Evolutionary conservation across 2,113 vertebrate species (phyloP), one percentile per base, ranked within the genome.

Genomic region (Cyrtonyx montezumae): DNA sequence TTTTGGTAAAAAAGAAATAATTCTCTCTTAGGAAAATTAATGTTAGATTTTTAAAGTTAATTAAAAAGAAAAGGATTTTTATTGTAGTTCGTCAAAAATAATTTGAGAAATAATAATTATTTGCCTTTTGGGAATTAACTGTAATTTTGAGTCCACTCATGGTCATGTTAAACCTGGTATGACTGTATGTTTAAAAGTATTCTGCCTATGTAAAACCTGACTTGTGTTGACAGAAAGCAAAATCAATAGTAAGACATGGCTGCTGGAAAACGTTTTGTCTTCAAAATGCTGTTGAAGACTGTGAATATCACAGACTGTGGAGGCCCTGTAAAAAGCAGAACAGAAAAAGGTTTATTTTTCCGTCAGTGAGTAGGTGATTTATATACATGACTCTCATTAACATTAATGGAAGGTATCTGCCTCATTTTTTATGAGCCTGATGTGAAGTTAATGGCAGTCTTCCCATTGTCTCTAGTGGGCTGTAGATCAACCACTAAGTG

Each of bases 361-460:
- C 11, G 2, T 71, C 65, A 88, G 43, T 0, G 0, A 20, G 89
- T 82, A 61, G 69, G 82, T 96, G 95, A 96, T 96, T 94, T 96
- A 96, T 95, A 63, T 68, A 82, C 94, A 87, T 71, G 87, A 83
- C 81, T 96, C 87, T 94, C 89, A 94, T 96, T 96, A 96, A 87
- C 91, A 94, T 93, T 96, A 95, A 95, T 91, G 87, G 73, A 63
- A 95, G 91, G 83, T 91, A 94, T 93, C 94, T 94, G 89, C 84
- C 93, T 95, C 91, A 92, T 94, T 94, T 93, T 96, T 96, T 95
- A 94, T 91, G 76, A 92, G 68, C 76, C 91, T 90, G 87, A 95
- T 94, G 91, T 80, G 91, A 94, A 94, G 87, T 91, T 94, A 96
- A 96, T 87, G 94, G 79, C 89, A 91, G 56, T 94, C 87, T 92